Evolutionary conservation across 2,888 invertebrate genomes (phyloP), one percentile per base, ranked within the genome.

Genomic region (Agrotis clavis): DNA sequence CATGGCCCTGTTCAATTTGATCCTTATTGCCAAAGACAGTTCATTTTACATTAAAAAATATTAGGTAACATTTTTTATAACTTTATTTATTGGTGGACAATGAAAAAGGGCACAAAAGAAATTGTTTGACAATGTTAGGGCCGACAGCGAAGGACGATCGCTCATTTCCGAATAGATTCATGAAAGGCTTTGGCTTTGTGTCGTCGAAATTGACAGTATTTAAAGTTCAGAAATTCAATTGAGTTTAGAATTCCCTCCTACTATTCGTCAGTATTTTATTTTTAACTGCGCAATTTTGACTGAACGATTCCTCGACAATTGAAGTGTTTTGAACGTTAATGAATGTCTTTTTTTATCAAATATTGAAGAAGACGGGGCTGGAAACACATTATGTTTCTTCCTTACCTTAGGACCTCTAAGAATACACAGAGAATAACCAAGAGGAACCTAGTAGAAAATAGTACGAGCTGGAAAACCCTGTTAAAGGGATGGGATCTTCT

Each of bases 111-210:
- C n/a, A 67, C 56, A 79, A 79, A 71, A 59, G 54, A n/a, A 54
- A 64, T 21, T 54, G 35, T 78, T 67, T 48, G 25, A 41, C 64
- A 56, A 63, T 14, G 25, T 53, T 21, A 53, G 9, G 18, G 21
- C 59, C 48, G 56, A 13, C 45, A 9, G 4, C 35, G 67, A 64
- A 70, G 63, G 56, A 53, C 74, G 18, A 57, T 70, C 51, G 53
- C 41, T 74, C 47, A 74, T 74, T 79, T 74, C 61, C 64, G 56
- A 61, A 67, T 25, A 53, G 41, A 62, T 69, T 66, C 21, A 30
- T 56, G 35, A 66, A 54, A 64, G n/a, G 19, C 3, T 68, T 71
- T 50, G n/a, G 19, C 3, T 68, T 71, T 50, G 67, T 60, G 19
- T n/a, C 7, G 14, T 13, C 53, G n/a, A 51, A 68, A 66, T 66